A percentile compares a stretch with the other conserved stretches of the same genome.
Conservation (phyloP, 2,113 vertebrate genomes). For the Coturnix japonica region DNA sequence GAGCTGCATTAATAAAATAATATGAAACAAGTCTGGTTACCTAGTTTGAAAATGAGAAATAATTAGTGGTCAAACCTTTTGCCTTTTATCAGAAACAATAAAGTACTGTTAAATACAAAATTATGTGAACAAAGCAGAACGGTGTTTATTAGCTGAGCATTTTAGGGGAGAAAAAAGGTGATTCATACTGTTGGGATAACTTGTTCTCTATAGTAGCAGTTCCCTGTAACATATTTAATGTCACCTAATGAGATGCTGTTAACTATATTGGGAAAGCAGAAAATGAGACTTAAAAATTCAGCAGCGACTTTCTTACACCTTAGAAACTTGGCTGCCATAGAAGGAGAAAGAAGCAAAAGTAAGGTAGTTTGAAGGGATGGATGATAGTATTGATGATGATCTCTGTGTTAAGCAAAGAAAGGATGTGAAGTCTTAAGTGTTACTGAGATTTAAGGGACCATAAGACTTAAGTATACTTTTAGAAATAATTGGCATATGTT, state of each 20-base stretch:
- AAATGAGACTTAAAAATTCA: not conserved
- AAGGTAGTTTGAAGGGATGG: not conserved
- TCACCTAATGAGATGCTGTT: not conserved
- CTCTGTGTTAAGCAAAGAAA: not conserved
- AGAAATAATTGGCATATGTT: not conserved
- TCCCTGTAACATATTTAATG: not conserved
- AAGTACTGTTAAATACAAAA: not conserved
- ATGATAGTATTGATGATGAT: not conserved
- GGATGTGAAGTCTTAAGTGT: not conserved
- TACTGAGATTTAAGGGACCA: not conserved
- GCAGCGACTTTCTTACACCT: not conserved
- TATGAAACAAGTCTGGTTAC: not conserved
- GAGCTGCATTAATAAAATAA: not conserved
- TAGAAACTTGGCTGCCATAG: not conserved
- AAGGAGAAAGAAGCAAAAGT: not conserved
- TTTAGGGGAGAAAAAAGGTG: not conserved
- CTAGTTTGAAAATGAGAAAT: not conserved
- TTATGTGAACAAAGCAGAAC: not conserved
- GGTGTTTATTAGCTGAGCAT: not conserved
- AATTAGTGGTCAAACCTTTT: not conserved
- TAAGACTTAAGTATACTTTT: not conserved
- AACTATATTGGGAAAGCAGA: not conserved
- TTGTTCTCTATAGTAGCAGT: not conserved
- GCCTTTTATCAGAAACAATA: not conserved
- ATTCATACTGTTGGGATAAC: not conserved